phyloP scores from a whole-genome alignment of 2,888 invertebrate species.

The Philopedon plagiatum region DNA sequence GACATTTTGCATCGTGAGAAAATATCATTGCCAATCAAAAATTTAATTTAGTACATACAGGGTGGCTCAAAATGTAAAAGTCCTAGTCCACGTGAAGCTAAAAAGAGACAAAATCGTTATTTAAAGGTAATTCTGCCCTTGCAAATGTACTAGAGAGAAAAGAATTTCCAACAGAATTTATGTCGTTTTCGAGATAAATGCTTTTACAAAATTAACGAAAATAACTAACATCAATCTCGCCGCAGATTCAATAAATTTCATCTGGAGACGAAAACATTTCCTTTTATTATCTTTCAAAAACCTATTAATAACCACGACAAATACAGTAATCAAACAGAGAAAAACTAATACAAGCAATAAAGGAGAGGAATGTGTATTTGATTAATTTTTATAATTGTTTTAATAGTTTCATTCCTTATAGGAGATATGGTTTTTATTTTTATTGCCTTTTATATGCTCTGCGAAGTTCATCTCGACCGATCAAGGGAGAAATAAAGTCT shows the following conservation, averaged over 20 bases:
- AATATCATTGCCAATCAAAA: too few species aligned
- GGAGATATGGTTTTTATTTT: constrained; percentile 32
- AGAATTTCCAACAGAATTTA: too few species aligned
- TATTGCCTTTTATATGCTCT: constrained; percentile 30
- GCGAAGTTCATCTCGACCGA: constrained; percentile 31
- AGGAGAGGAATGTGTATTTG: constrained; percentile 17
- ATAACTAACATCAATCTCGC: too few species aligned
- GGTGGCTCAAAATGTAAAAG: too few species aligned
- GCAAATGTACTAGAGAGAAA: too few species aligned
- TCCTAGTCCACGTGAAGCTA: too few species aligned
- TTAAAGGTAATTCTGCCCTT: too few species aligned
- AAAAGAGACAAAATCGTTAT: too few species aligned
- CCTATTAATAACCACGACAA: neutral
- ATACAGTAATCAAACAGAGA: constrained; percentile 2
- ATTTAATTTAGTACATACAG: too few species aligned
- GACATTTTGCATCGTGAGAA: too few species aligned
- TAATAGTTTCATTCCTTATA: constrained; percentile 46
- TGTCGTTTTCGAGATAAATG: too few species aligned
- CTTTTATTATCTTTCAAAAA: neutral
- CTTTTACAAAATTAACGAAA: too few species aligned
- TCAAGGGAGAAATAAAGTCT: constrained; percentile 46
- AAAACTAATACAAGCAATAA: constrained; percentile 6
- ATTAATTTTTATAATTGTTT: constrained; percentile 49
- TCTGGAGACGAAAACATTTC: neutral
- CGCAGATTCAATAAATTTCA: neutral